These are phyloP conservation scores for Rhorus exstirpatorius DNA, from an alignment of 2,888 invertebrate genomes.

Conservation along the genomic window DNA sequence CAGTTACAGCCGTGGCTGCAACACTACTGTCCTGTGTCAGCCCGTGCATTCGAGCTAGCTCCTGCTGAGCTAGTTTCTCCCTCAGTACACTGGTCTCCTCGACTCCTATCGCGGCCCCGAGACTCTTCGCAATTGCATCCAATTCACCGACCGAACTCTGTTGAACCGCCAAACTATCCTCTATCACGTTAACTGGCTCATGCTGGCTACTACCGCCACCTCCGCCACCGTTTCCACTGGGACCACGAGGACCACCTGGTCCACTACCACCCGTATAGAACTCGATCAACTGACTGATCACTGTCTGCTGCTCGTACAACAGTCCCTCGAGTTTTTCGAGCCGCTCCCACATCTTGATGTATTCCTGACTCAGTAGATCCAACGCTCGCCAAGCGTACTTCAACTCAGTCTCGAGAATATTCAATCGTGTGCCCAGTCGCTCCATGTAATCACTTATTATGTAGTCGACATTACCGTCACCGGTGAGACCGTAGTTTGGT, in stretches of 20 bases:
- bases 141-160: conserved; percentile 81
- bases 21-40: conserved; percentile 79
- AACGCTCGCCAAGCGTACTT: conserved; percentile 97
- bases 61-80: conserved; percentile 83
- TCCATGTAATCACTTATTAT: conserved; percentile 97
- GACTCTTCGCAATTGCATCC: conserved; percentile 83
- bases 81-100: conserved; percentile 82
- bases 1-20: conserved; percentile 78
- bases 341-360: conserved; percentile 97
- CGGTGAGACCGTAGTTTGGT: conserved; percentile 75
- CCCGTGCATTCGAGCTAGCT: conserved; percentile 82
- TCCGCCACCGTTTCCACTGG: conserved; percentile 77
- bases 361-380: conserved; percentile 96
- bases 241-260: conserved; percentile 82
- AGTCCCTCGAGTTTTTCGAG: conserved; percentile 95
- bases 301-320: conserved; percentile 95
- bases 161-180: conserved; percentile 74
- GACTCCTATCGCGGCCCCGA: conserved; percentile 81
- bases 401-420: conserved; percentile 95
- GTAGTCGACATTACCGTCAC: conserved; percentile 87
- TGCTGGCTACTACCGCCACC: conserved; percentile 68
- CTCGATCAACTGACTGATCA: conserved; percentile 94
- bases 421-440: conserved; percentile 94
- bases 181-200: conserved; percentile 76
- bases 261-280: conserved; percentile 90